Conservation (phyloP, 2,797 vertebrate genomes). For the Monodelphis domestica region DNA sequence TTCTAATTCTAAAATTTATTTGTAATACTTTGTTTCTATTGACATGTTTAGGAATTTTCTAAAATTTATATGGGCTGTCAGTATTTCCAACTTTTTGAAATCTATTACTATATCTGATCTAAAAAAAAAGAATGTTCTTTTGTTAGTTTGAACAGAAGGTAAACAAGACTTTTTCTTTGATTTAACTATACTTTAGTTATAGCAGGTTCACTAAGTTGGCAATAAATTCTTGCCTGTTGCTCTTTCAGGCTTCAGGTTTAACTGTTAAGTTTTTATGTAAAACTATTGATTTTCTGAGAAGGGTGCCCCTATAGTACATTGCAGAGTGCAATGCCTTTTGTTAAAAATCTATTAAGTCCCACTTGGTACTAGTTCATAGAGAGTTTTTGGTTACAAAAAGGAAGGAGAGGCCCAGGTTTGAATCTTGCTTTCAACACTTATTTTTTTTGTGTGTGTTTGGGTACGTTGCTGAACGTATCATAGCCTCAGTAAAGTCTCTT, state of each 20-base stretch:
- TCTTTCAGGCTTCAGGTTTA: constrained; percentile 44
- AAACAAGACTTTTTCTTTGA: constrained; percentile 15
- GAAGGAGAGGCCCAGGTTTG: neutral
- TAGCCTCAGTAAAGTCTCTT: neutral
- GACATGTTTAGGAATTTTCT: neutral
- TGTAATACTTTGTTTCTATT: constrained; percentile 58
- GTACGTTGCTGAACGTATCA: neutral
- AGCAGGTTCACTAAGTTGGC: neutral
- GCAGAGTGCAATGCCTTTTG: neutral
- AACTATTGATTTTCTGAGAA: constrained; percentile 12
- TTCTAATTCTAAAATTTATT: constrained; percentile 28
- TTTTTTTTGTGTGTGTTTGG: neutral
- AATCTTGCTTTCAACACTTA: neutral
- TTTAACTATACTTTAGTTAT: constrained; percentile 18
- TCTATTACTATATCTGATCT: neutral
- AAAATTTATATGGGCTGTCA: neutral
- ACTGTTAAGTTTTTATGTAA: constrained; percentile 41
- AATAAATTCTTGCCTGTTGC: neutral
- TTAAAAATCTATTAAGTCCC: neutral
- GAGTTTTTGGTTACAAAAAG: neutral
- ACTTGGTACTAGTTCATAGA: neutral
- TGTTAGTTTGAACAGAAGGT: neutral
- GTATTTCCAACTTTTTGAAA: constrained; percentile 19
- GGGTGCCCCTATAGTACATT: neutral
- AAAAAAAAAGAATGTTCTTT: neutral